phyloP scores from a whole-genome alignment of 2,888 invertebrate species.

The Amphipoea lucens region DNA sequence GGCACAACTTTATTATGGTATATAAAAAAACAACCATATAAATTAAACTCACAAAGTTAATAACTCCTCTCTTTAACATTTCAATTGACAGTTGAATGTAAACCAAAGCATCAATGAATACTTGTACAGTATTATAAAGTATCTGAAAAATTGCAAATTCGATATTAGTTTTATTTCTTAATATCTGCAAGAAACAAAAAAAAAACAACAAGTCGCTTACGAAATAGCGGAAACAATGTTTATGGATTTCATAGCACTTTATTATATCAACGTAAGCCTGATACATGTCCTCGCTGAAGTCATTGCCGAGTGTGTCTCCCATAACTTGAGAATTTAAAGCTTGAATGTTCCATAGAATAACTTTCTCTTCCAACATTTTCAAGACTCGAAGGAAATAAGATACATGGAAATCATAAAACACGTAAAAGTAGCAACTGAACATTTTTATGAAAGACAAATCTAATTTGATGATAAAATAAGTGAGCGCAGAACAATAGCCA shows the following conservation, averaged over 20 bases:
- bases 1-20: too few relatives aligned
- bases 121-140: neutral
- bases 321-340: neutral
- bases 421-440: constrained; percentile 10
- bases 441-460: neutral
- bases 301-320: neutral
- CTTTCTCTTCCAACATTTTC: constrained; percentile 13
- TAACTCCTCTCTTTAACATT: neutral
- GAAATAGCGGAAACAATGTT: constrained; percentile 8
- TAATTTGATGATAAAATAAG: neutral
- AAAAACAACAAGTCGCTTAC: constrained; percentile 8
- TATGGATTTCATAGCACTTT: constrained; percentile 18
- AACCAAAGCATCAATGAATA: constrained; percentile 6
- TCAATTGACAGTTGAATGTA: constrained; percentile 21
- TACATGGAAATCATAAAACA: constrained; percentile 11
- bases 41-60: constrained; percentile 11
- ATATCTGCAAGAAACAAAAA: neutral
- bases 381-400: constrained; percentile 15
- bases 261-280: constrained; percentile 19
- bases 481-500: neutral
- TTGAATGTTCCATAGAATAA: constrained; percentile 14
- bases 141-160: constrained; percentile 18
- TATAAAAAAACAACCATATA: neutral
- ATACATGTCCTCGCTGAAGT: constrained; percentile 1
- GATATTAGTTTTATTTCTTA: neutral